Base-by-base conservation (phyloP, 2,888 invertebrate genomes). In the Aphidoletes aphidimyza region DNA sequence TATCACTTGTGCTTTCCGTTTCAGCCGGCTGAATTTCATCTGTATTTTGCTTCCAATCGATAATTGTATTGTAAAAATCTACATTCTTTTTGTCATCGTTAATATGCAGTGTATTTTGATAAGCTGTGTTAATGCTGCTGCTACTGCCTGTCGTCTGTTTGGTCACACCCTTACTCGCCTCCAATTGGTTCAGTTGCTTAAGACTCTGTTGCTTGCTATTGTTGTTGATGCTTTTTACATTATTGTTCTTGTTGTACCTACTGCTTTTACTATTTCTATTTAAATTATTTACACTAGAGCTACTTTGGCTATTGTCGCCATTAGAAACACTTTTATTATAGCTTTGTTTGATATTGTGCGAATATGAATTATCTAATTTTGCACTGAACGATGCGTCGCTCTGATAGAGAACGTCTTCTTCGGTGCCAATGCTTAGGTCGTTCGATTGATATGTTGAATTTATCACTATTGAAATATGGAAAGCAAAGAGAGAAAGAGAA, bases 311-410 rank as follows among this genome's bases (percentile, higher is more conserved):
- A 22, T 84, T 78, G 45, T 84, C 47, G 45, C 39, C 83, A 54
- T 85, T 49, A 26, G 54, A 83, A 37, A 26, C 42, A 84, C 83
- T 84, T 36, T 84, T 83, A 83, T 85, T 84, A 36, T 83, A 84
- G 47, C 86, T 86, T 39, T 54, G 36, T 37, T 22, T 39, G 47
- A 42, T 59, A 78, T 49, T 85, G 36, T 84, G 78, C n/a, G 86
- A 85, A 84, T 88, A 86, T 84, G 91, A 91, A 87, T 91, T 89
- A 88, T 93, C 93, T 89, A 94, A 91, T 89, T 94, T 94, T 45
- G 94, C 95, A 86, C 94, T 94, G 89, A 95, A 94, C 84, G 94
- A 94, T 3, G 94, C 94, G 87, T 94, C 95, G 89, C 94, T 95
- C 89, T 95, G 94, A 88, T 94, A 94, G 49, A 95, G 90, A 85